Evolutionary conservation across 2,797 vertebrate genomes (phyloP), one percentile per base, ranked within the genome.

Genomic region (Etheostoma perlongum): DNA sequence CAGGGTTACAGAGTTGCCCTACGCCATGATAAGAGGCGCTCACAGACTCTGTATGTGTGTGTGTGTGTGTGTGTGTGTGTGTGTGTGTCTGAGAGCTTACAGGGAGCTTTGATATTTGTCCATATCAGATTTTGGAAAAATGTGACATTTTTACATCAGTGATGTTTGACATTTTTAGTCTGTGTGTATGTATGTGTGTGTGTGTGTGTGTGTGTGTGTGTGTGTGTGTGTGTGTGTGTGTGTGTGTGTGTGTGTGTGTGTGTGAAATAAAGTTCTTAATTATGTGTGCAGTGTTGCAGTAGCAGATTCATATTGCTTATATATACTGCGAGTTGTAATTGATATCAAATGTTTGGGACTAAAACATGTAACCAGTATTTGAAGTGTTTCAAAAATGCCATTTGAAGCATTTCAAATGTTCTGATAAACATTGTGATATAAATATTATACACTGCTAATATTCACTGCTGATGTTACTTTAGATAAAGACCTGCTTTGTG

Each of bases 1-100:
- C 61, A 4, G 74, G 83, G 74, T 60, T 62, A 75, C 83, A 61
- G 83, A 85, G 76, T 79, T 59, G 85, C 78, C 83, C 81, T 7
- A 47, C n/a, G 33, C 73, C 87, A 69, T 14, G 42, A 80, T 58
- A 25, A 67, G 40, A 60, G 63, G 14, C 46, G 5, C 25, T 74
- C 23, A 18, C 49, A 70, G 25, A 25, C 21, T 73, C 15, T 67
- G 15, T 44, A 10, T 58, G 49, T 63, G 47, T 66, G 27, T 58
- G 54, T 53, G 54, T 53, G 33, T 73, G 67, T 60, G 57, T 76
- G 78, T 59, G 40, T 59, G 63, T 44, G 58, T 44, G 19, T 57
- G 52, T 58, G 46, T 54, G 71, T 42, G 61, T 69, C 47, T 48
- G 59, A 30, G 62, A 58, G 48, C 62, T 72, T 67, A 59, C 42